A percentile compares a stretch with the other conserved stretches of the same genome.
Conservation (phyloP, 2,888 invertebrate species). For the Drosophila paracracens region DNA sequence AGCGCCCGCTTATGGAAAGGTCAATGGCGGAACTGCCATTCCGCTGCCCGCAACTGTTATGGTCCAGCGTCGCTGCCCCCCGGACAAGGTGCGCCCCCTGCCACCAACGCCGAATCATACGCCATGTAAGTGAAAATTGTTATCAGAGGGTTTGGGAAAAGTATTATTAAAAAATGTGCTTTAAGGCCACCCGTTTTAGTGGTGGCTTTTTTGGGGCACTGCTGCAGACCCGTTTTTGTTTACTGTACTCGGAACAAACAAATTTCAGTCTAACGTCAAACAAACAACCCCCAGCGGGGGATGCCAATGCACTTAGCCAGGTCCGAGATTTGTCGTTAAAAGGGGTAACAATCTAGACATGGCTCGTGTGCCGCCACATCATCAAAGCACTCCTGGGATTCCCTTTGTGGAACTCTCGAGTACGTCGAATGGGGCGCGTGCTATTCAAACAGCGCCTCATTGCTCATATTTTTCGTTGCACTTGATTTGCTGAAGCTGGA, state of each 20-base stretch:
- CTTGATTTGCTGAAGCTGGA: constrained; percentile 39
- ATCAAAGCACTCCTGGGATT: constrained; percentile 55
- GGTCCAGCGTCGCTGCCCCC: constrained; percentile 91
- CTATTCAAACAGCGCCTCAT: constrained; percentile 9
- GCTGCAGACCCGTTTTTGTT: constrained; percentile 49
- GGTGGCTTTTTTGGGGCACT: constrained; percentile 1
- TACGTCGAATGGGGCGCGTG: constrained; percentile 7
- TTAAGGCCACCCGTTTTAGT: constrained; percentile 47
- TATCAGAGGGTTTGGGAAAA: constrained; percentile 41
- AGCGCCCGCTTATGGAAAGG: constrained; percentile 87
- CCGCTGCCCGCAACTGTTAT: constrained; percentile 92
- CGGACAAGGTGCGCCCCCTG: constrained; percentile 91
- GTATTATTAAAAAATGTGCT: constrained; percentile 71
- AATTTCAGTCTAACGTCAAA: constrained; percentile 51
- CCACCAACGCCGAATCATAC: constrained; percentile 88
- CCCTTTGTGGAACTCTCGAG: constrained; percentile 24
- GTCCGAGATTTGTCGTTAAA: constrained; percentile 41
- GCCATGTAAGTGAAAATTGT: constrained; percentile 83
- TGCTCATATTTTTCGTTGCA: constrained; percentile 28
- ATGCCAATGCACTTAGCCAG: constrained; percentile 65
- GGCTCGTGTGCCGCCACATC: constrained; percentile 40
- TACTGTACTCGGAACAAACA: constrained; percentile 64
- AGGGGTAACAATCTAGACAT: constrained; percentile 33
- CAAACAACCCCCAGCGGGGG: constrained; percentile 62
- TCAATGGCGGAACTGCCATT: constrained; percentile 89